Conservation (phyloP, 2,797 vertebrate genomes). For the Eupleurogrammus muticus region DNA sequence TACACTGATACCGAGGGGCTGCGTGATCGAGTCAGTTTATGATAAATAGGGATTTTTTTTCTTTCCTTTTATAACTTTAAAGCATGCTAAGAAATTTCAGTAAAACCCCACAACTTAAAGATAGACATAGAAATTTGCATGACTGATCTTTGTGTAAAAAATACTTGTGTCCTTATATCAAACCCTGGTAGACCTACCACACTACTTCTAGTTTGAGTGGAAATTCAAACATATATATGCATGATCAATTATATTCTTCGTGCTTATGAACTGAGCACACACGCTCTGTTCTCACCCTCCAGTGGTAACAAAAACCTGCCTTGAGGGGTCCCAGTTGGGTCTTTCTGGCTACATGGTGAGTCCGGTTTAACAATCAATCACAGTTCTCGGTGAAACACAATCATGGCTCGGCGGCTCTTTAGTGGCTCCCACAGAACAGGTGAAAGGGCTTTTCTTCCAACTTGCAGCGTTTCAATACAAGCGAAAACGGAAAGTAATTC, state of each 20-base stretch:
- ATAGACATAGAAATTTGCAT: too few relatives aligned
- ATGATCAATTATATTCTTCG: not conserved
- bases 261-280: conserved; percentile 8
- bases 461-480: conserved; percentile 70
- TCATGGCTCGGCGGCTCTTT: conserved; percentile 60
- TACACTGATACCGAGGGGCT: too few relatives aligned
- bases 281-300: conserved; percentile 4
- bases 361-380: conserved; percentile 71
- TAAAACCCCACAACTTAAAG: too few relatives aligned
- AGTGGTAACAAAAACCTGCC: conserved; percentile 58
- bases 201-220: not conserved
- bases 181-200: not conserved
- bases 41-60: too few relatives aligned
- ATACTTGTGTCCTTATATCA: too few relatives aligned
- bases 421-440: conserved; percentile 66
- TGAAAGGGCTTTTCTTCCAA: conserved; percentile 71
- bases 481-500: conserved; percentile 79
- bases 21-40: too few relatives aligned
- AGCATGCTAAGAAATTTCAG: too few relatives aligned
- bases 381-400: conserved; percentile 62
- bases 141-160: too few relatives aligned
- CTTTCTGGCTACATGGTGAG: conserved; percentile 59
- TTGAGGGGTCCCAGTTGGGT: conserved; percentile 55
- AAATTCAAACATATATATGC: not conserved
- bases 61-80: too few relatives aligned